Conservation (phyloP, 2,888 invertebrate species). For the Dynastes tityus region DNA sequence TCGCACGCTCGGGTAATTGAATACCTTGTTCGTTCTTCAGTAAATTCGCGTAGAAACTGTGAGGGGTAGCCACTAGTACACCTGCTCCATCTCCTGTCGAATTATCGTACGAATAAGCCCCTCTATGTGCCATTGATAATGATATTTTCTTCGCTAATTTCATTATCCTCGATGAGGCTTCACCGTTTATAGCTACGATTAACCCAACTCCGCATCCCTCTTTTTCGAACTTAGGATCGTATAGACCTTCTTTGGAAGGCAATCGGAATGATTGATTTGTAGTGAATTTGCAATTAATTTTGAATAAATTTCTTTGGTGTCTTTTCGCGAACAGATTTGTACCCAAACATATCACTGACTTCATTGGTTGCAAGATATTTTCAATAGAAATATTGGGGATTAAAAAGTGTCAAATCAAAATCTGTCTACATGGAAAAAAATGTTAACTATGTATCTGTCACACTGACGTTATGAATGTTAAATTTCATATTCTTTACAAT, state of each 20-base stretch:
- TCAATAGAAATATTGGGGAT: background rate
- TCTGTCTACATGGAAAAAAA: background rate
- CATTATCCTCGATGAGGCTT: slow-evolving; percentile 94
- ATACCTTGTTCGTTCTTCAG: slow-evolving; percentile 80
- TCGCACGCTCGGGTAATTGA: slow-evolving; percentile 87
- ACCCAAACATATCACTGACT: background rate
- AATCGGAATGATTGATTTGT: slow-evolving; percentile 78
- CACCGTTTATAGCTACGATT: slow-evolving; percentile 98
- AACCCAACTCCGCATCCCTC: slow-evolving; percentile 99
- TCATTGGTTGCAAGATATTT: background rate
- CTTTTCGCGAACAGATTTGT: background rate
- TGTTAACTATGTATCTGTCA: background rate
- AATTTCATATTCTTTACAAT: no score
- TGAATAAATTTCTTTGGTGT: background rate
- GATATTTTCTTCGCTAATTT: slow-evolving; percentile 96
- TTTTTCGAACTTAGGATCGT: slow-evolving; percentile 95
- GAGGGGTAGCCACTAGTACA: slow-evolving; percentile 96
- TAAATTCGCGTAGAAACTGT: slow-evolving; percentile 86
- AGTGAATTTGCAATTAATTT: slow-evolving; percentile 56
- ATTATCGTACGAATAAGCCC: slow-evolving; percentile 99
- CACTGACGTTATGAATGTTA: no score
- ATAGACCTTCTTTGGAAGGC: slow-evolving; percentile 92
- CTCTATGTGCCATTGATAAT: slow-evolving; percentile 98
- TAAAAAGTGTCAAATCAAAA: background rate
- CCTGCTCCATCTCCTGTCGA: slow-evolving; percentile 99